Evolutionary conservation across 37 sponge, comb jelly and placozoan species (phyloP).

Genomic region (Hormiphora californensis): DNA sequence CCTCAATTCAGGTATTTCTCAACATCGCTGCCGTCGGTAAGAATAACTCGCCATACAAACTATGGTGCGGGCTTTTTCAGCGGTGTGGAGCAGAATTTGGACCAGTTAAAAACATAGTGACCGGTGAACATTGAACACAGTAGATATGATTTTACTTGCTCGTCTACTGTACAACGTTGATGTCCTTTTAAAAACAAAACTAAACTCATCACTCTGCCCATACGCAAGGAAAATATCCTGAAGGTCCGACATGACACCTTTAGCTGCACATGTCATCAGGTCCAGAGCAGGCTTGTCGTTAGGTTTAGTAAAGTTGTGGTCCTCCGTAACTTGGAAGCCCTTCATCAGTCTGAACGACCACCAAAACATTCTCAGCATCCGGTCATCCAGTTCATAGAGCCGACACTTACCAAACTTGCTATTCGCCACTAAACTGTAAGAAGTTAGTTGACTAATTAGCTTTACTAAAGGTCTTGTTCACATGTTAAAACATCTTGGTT

Average conservation of each 20-base stretch:
- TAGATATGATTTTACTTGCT: constrained; percentile 80
- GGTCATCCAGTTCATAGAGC: constrained; percentile 75
- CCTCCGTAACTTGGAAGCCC: constrained; percentile 77
- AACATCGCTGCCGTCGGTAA: constrained; percentile 61
- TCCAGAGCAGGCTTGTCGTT: constrained; percentile 84
- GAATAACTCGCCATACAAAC: constrained; percentile 89
- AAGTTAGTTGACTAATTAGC: too few species aligned
- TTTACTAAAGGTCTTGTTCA: too few species aligned
- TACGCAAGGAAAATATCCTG: constrained; percentile 83
- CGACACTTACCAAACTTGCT: constrained; percentile 85
- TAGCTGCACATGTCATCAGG: constrained; percentile 80
- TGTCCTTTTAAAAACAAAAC: constrained; percentile 75
- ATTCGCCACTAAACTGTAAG: constrained; percentile 76
- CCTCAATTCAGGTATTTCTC: constrained; percentile 24
- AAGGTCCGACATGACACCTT: constrained; percentile 82
- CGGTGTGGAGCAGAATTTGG: constrained; percentile 59
- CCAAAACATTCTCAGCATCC: constrained; percentile 80
- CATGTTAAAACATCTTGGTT: too few species aligned
- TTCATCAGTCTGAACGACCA: constrained; percentile 82
- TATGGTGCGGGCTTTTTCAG: constrained; percentile 78
- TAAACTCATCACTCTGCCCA: constrained; percentile 98
- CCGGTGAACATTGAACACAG: constrained; percentile 74
- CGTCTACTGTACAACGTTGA: constrained; percentile 64
- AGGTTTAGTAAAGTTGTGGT: constrained; percentile 81
- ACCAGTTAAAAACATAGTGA: constrained; percentile 86